Percentiles rank a stretch among this genome's conserved stretches.
These are phyloP conservation scores for Erebia epiphron DNA, from an alignment of 2,888 invertebrate genomes.

Conservation along the genomic window DNA sequence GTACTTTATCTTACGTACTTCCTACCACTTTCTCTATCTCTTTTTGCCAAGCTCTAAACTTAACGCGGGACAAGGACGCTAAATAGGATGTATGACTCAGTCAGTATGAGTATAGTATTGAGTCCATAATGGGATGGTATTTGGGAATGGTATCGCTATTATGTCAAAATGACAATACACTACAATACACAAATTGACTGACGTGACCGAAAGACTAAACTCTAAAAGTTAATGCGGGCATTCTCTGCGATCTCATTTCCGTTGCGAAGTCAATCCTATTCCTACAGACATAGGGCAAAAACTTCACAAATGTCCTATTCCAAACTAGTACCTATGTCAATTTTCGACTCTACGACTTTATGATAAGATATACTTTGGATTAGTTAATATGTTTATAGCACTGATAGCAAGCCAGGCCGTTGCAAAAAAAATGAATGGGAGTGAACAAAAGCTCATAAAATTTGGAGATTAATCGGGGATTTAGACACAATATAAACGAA, in stretches of 20 bases:
- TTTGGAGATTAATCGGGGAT: constrained; percentile 81
- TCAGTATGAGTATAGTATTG: too few relatives aligned
- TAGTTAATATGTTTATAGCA: constrained; percentile 33
- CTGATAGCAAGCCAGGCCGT: constrained; percentile 56
- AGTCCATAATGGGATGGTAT: constrained; percentile 59
- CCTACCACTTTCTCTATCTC: too few relatives aligned
- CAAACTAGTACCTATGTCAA: not conserved
- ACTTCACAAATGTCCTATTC: constrained; percentile 16
- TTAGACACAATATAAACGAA: constrained; percentile 71
- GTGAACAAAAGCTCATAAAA: constrained; percentile 80
- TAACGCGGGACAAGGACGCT: too few relatives aligned
- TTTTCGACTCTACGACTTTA: constrained; percentile 23
- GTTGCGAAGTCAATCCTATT: constrained; percentile 47
- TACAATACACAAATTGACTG: constrained; percentile 83
- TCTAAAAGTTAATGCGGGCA: constrained; percentile 71
- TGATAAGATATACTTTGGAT: constrained; percentile 45
- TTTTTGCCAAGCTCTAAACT: too few relatives aligned
- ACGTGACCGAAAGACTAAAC: constrained; percentile 80
- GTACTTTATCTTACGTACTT: too few relatives aligned
- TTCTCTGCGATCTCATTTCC: constrained; percentile 37
- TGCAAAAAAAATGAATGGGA: constrained; percentile 67
- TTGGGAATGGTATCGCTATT: constrained; percentile 79
- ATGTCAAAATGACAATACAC: constrained; percentile 81
- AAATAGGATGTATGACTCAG: constrained; percentile 39
- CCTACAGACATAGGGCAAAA: constrained; percentile 34